Evolutionary conservation across 2,113 vertebrate species (phyloP).

Genomic region (Pachypanchax playfairii): DNA sequence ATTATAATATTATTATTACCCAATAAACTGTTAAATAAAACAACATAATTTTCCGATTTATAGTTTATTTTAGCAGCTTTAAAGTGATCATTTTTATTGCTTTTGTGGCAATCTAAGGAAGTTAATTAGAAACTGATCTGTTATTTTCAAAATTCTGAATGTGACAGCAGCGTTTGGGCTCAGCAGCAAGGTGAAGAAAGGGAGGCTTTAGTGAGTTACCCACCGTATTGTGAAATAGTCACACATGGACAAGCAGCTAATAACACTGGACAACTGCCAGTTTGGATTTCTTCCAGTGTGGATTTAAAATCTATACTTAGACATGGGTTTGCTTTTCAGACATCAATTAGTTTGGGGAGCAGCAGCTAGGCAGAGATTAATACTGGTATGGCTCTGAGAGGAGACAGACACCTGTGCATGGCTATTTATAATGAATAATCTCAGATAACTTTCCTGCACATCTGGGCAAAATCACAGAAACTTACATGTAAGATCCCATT

Average conservation of each 20-base stretch:
- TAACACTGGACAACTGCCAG: constrained; percentile 56
- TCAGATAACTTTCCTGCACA: constrained; percentile 54
- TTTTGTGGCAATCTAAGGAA: too few relatives aligned
- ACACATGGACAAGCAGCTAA: constrained; percentile 30
- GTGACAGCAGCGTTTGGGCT: not conserved
- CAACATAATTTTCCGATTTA: too few relatives aligned
- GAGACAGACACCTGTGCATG: constrained; percentile 67
- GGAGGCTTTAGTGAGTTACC: constrained; percentile 24
- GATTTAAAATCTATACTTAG: constrained; percentile 66
- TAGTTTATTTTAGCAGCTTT: too few relatives aligned
- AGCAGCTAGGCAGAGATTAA: constrained; percentile 66
- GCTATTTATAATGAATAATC: constrained; percentile 43
- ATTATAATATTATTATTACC: too few relatives aligned
- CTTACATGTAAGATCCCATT: constrained; percentile 1
- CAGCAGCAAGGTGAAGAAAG: constrained; percentile 28
- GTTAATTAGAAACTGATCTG: constrained; percentile 13
- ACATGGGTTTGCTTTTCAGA: constrained; percentile 60
- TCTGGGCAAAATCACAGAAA: constrained; percentile 33
- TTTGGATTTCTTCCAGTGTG: constrained; percentile 51
- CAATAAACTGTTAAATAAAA: too few relatives aligned
- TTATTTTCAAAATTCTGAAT: constrained; percentile 14
- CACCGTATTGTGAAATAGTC: constrained; percentile 9
- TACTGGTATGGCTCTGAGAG: constrained; percentile 62
- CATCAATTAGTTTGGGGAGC: constrained; percentile 78
- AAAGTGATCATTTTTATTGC: constrained; percentile 1